Conservation (phyloP, 2,113 vertebrate species). For the Dolichallabes microphthalmus region DNA sequence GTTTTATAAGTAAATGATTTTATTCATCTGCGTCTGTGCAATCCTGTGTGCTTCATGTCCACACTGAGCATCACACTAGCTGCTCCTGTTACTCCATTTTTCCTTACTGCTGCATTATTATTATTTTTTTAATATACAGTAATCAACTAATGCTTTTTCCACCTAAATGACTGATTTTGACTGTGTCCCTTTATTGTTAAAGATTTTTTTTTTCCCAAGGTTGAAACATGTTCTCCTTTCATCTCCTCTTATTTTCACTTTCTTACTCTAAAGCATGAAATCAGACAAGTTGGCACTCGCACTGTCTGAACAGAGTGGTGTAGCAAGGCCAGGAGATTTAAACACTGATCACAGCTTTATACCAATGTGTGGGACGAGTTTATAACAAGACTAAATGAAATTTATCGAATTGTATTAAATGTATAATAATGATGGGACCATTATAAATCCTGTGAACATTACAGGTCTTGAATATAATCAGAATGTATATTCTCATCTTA, state of each 20-base stretch:
- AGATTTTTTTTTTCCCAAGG: background rate
- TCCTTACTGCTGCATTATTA: background rate
- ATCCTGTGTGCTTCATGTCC: background rate
- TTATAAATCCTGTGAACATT: background rate
- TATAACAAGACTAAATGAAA: background rate
- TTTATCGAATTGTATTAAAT: background rate
- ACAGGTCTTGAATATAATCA: background rate
- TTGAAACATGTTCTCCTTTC: background rate
- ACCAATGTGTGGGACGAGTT: background rate
- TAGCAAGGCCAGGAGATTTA: background rate
- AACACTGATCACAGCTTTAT: background rate
- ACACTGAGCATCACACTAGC: background rate
- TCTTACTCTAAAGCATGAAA: background rate
- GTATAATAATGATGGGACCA: background rate
- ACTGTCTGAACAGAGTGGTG: background rate
- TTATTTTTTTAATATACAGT: background rate
- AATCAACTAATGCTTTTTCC: background rate
- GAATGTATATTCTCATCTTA: too few species aligned
- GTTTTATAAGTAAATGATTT: background rate
- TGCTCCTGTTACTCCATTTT: background rate
- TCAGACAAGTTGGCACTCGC: background rate
- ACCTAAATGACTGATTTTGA: background rate
- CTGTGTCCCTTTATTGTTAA: background rate
- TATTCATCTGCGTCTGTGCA: background rate
- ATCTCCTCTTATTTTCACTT: background rate